These are phyloP conservation scores for Uloborus plumipes DNA, from an alignment of 2,888 invertebrate species.

Conservation along the genomic window DNA sequence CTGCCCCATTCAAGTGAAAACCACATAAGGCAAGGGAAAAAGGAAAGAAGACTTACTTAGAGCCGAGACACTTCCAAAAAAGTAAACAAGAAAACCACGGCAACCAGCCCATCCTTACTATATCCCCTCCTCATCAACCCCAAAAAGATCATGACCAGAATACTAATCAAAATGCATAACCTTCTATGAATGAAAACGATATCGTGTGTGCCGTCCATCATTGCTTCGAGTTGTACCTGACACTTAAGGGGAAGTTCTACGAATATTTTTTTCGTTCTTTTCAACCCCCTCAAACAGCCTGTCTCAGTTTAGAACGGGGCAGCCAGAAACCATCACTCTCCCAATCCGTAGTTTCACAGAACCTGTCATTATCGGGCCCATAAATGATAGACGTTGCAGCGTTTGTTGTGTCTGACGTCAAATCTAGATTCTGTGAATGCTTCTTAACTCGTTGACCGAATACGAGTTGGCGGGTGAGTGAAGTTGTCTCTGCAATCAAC, in stretches of 20 bases:
- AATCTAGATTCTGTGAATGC: constrained; percentile 21
- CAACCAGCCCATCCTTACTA: constrained; percentile 25
- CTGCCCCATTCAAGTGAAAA: constrained; percentile 36
- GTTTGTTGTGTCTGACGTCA: constrained; percentile 52
- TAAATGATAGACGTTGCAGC: constrained; percentile 27
- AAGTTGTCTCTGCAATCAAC: no score
- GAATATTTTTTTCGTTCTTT: constrained; percentile 18
- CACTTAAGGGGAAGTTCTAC: constrained; percentile 32
- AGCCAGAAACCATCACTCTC: constrained; percentile 25
- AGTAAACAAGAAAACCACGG: not conserved
- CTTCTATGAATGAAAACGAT: constrained; percentile 38
- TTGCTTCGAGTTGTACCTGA: constrained; percentile 11
- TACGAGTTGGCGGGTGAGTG: no score
- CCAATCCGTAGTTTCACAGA: not conserved
- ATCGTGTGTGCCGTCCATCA: constrained; percentile 31
- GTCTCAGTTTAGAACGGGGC: not conserved
- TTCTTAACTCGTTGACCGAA: constrained; percentile 16
- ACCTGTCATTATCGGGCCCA: constrained; percentile 28
- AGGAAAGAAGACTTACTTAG: constrained; percentile 7
- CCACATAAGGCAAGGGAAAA: constrained; percentile 5
- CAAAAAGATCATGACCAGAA: constrained; percentile 10
- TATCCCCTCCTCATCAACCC: constrained; percentile 33
- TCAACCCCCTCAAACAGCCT: not conserved
- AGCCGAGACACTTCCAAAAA: not conserved
- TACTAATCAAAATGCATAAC: constrained; percentile 36